Conservation (phyloP, 1,140 invertebrate genomes). For the Paraescarpia echinospica region DNA sequence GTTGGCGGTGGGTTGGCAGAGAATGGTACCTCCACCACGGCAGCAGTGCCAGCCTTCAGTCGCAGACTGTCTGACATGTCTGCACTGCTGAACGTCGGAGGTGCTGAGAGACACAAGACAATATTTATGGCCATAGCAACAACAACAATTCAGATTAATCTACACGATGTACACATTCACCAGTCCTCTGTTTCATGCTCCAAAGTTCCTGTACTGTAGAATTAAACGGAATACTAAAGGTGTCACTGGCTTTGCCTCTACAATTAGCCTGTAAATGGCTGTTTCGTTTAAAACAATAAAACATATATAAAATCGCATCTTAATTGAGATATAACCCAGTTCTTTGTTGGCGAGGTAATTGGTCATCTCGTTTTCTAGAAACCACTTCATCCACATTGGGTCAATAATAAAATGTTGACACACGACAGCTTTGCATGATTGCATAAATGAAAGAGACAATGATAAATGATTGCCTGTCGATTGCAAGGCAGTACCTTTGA, state of each 20-base stretch:
- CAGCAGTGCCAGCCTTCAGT: slow-evolving; percentile 23
- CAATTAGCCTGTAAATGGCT: background rate
- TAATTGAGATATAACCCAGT: too few relatives aligned
- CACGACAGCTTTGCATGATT: too few relatives aligned
- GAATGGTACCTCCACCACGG: slow-evolving; percentile 68
- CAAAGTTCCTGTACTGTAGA: background rate
- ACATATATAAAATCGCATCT: background rate
- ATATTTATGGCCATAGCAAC: background rate
- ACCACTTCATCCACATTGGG: too few relatives aligned
- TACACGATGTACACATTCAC: background rate
- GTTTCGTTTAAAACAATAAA: background rate
- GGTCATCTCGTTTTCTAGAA: too few relatives aligned
- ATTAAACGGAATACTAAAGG: background rate
- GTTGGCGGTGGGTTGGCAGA: slow-evolving; percentile 71
- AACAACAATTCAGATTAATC: background rate
- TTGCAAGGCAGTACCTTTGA: slow-evolving; percentile 67
- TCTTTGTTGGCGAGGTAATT: too few relatives aligned
- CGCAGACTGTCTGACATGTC: slow-evolving; percentile 29
- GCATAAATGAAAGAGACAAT: background rate
- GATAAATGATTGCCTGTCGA: background rate
- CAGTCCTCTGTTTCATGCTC: background rate
- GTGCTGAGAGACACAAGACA: slow-evolving; percentile 18
- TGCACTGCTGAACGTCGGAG: slow-evolving; percentile 26
- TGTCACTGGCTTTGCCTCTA: background rate
- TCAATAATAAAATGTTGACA: too few relatives aligned